Evolutionary conservation across 1,140 invertebrate species (phyloP).

Genomic region (Danaus melanippus): DNA sequence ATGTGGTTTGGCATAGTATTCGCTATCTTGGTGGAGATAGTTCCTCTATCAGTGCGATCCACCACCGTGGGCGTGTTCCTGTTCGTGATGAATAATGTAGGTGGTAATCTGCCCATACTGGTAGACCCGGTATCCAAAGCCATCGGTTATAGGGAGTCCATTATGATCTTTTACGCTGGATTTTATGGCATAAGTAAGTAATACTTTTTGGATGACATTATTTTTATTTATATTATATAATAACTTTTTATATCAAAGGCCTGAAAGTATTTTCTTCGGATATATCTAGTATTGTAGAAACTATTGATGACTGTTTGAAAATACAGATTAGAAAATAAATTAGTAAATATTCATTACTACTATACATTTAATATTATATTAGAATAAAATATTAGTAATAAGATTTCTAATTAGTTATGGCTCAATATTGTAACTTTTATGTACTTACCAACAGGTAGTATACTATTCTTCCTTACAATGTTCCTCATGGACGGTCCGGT

Average conservation of each 20-base stretch:
- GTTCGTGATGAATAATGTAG: slow-evolving; percentile 93
- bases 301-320: too few species aligned
- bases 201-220: too few species aligned
- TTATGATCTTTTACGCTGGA: slow-evolving; percentile 90
- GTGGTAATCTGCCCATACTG: slow-evolving; percentile 91
- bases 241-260: too few species aligned
- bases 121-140: slow-evolving; percentile 87
- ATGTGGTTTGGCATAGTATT: slow-evolving; percentile 96
- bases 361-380: too few species aligned
- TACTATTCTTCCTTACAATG: slow-evolving; percentile 80
- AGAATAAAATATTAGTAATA: too few species aligned
- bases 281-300: too few species aligned
- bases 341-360: too few species aligned
- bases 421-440: too few species aligned
- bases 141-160: slow-evolving; percentile 85
- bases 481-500: slow-evolving; percentile 78
- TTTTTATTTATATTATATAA: too few species aligned
- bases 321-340: too few species aligned
- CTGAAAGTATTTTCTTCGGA: too few species aligned
- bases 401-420: too few species aligned
- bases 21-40: slow-evolving; percentile 90
- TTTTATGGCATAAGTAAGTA: slow-evolving; percentile 86
- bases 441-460: slow-evolving; percentile 70
- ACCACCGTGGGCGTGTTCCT: slow-evolving; percentile 89
- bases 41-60: slow-evolving; percentile 84